Conservation (phyloP, 2,113 vertebrate species). For the Bufo bufo region DNA sequence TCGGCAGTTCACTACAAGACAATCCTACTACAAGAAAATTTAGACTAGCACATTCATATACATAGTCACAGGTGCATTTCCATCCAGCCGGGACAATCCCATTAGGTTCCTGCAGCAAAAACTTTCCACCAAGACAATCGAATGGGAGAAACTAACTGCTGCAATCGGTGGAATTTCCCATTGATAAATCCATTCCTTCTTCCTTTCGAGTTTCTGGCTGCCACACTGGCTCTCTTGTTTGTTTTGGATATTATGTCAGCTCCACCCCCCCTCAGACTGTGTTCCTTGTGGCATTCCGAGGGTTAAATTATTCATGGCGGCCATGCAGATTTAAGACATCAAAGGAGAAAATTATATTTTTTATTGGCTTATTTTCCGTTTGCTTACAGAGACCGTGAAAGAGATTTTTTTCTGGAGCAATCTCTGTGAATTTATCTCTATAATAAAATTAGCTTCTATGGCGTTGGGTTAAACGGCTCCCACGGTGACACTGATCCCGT, state of each 20-base stretch:
- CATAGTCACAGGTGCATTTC: no score
- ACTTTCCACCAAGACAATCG: background rate
- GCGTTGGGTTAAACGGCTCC: constrained; percentile 6
- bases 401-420: constrained; percentile 6
- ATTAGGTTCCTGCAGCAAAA: background rate
- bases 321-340: constrained; percentile 12
- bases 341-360: constrained; percentile 23
- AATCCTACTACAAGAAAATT: no score
- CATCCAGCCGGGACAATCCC: background rate
- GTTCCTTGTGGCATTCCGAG: constrained; percentile 46
- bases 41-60: no score
- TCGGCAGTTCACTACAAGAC: background rate
- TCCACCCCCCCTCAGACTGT: background rate
- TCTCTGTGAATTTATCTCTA: constrained; percentile 22
- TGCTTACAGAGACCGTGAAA: background rate
- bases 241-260: background rate
- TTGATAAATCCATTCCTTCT: background rate
- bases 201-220: background rate
- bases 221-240: background rate
- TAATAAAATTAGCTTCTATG: constrained; percentile 6
- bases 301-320: constrained; percentile 32
- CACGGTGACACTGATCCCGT: constrained; percentile 10
- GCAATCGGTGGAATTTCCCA: background rate
- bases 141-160: background rate
- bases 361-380: constrained; percentile 26